Percentiles rank a stretch among this genome's conserved stretches.
Conservation (phyloP, 2,113 vertebrate genomes). For the Odontesthes bonariensis region DNA sequence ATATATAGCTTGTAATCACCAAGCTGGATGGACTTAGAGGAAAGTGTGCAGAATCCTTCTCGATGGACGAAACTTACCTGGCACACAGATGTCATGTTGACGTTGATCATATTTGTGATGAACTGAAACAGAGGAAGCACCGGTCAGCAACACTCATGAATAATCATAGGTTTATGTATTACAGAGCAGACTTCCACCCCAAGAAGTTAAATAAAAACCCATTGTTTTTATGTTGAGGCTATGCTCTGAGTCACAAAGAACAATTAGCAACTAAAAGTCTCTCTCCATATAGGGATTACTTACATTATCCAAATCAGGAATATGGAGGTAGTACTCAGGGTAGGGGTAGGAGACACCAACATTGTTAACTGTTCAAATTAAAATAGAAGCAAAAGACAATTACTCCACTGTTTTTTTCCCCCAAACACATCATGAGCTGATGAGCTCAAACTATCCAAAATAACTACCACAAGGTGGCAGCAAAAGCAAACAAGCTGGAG, state of each 20-base stretch:
- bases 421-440: not conserved
- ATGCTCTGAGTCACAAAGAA: not conserved
- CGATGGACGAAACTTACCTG: constrained; percentile 84
- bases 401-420: not conserved
- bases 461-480: constrained; percentile 67
- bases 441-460: not conserved
- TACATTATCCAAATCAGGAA: constrained; percentile 92
- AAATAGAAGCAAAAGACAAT: not conserved
- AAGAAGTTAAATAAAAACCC: not conserved
- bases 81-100: constrained; percentile 91
- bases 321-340: constrained; percentile 92
- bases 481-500: constrained; percentile 49
- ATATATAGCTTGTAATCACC: not conserved
- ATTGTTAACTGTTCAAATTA: constrained; percentile 91
- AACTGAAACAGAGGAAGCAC: constrained; percentile 81
- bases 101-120: constrained; percentile 88
- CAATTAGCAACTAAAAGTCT: constrained; percentile 47
- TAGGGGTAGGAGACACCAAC: constrained; percentile 91
- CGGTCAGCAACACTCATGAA: not conserved
- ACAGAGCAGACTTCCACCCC: not conserved
- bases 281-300: constrained; percentile 75
- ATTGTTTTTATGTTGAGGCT: not conserved
- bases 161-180: not conserved
- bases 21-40: not conserved
- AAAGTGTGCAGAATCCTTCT: not conserved